Evolutionary conservation across 1,140 invertebrate species (phyloP).

Genomic region (Pissodes strobi): DNA sequence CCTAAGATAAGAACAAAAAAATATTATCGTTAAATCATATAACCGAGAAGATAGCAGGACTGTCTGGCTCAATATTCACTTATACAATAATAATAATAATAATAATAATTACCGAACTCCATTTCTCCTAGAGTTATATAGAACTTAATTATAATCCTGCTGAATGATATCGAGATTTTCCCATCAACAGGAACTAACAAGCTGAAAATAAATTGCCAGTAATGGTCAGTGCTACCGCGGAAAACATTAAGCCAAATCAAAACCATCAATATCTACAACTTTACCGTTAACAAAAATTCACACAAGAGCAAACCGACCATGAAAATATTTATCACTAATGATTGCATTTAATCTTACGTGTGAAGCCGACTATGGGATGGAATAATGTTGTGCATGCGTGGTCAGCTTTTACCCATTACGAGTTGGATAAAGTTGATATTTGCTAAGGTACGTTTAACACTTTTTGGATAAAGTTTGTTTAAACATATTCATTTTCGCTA

Average conservation of each 20-base stretch:
- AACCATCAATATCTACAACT: conserved; percentile 28
- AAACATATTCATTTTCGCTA: too few relatives aligned
- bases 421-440: neutral
- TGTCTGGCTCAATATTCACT: too few relatives aligned
- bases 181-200: conserved; percentile 9
- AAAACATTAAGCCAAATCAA: conserved; percentile 35
- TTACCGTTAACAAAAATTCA: conserved; percentile 30
- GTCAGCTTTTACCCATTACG: conserved; percentile 16
- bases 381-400: conserved; percentile 18
- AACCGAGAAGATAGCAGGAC: too few relatives aligned
- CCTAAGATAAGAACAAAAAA: too few relatives aligned
- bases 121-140: too few relatives aligned
- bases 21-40: too few relatives aligned
- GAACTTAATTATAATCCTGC: neutral
- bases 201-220: conserved; percentile 21
- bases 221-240: conserved; percentile 25
- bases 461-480: too few relatives aligned
- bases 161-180: conserved; percentile 13
- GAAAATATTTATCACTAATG: conserved; percentile 36
- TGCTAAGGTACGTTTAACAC: too few relatives aligned
- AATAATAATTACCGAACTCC: too few relatives aligned
- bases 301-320: conserved; percentile 28
- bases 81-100: too few relatives aligned
- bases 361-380: conserved; percentile 25
- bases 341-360: conserved; percentile 32